phyloP scores from a whole-genome alignment of 2,888 invertebrate species.

The Trachelus iudaicus region DNA sequence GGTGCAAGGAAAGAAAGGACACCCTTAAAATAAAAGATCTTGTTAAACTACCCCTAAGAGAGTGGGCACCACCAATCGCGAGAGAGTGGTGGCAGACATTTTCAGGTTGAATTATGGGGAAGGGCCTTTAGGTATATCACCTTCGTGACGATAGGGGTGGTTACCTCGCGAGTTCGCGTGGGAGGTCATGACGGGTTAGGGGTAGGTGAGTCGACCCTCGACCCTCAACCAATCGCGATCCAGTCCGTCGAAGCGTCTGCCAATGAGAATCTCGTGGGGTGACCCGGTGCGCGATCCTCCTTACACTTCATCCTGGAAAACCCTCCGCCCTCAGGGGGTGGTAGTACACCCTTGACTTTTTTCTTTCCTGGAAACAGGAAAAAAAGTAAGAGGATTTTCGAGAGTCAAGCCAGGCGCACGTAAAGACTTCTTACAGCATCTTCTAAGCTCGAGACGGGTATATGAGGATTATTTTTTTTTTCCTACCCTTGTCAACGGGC shows the following conservation, averaged over 20 bases:
- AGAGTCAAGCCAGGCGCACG: not conserved
- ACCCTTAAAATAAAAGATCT: not conserved
- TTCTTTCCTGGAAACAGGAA: not conserved
- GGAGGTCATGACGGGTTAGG: constrained; percentile 56
- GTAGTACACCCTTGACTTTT: constrained; percentile 17
- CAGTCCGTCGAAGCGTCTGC: constrained; percentile 48
- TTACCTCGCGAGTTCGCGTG: constrained; percentile 58
- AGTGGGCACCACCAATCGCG: not conserved
- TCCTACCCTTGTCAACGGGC: not conserved
- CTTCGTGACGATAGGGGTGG: constrained; percentile 31
- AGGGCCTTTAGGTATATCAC: not conserved
- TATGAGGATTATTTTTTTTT: not conserved
- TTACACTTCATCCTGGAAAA: constrained; percentile 46
- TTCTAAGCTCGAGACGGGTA: not conserved
- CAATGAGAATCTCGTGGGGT: constrained; percentile 52
- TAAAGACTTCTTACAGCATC: not conserved
- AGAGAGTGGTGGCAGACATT: not conserved
- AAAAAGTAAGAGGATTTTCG: not conserved
- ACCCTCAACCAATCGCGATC: constrained; percentile 59
- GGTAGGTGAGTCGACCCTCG: constrained; percentile 60
- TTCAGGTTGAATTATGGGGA: not conserved
- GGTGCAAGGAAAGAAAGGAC: not conserved
- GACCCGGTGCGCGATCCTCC: constrained; percentile 52
- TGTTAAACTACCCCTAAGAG: not conserved
- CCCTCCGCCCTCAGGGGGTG: constrained; percentile 31